Base-by-base conservation (phyloP, 1,140 invertebrate species). In the Heliconius himera region DNA sequence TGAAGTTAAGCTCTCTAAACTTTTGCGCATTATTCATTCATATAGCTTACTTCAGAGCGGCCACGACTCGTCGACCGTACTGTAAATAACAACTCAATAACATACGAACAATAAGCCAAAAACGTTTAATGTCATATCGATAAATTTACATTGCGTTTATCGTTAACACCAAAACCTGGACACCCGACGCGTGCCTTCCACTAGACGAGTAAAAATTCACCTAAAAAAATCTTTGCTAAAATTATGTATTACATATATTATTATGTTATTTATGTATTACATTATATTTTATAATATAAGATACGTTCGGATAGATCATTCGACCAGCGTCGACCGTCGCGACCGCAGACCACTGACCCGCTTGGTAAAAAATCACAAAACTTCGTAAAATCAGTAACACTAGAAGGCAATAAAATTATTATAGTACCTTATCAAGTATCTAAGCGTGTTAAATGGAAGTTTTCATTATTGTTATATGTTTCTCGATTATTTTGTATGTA, bases 91-190 rank as follows among this genome's bases (percentile, higher is more conserved):
- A 90, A 91, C 71, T 81, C 86, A 94, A 91, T 92, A 92, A 93
- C 87, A 91, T 93, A 94, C 91, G 86, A 93, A 93, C 91, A 89
- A 91, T 94, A 94, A 94, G 93, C 93, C 93, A 94, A 94, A 94
- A 94, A 91, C 92, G 91, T 93, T 94, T 94, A 93, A 94, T 93
- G 90, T 93, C 87, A 93, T 93, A 93, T 93, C 86, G 89, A 91
- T 94, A 93, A 94, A 92, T 94, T 93, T 93, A 93, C 93, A 94
- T 89, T 90, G 91, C 92, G 88, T 88, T 92, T 86, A 89, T 89
- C 86, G 87, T 88, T 83, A 92, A 92, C 89, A 91, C 90, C 90
- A 90, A 91, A 91, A 90, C 87, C 85, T 90, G 90, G 91, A 91
- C 90, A 90, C 87, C 85, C 70, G 85, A 85, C 86, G 84, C 87